Evolutionary conservation across 2,113 vertebrate genomes (phyloP).

Genomic region (Heterotis niloticus): DNA sequence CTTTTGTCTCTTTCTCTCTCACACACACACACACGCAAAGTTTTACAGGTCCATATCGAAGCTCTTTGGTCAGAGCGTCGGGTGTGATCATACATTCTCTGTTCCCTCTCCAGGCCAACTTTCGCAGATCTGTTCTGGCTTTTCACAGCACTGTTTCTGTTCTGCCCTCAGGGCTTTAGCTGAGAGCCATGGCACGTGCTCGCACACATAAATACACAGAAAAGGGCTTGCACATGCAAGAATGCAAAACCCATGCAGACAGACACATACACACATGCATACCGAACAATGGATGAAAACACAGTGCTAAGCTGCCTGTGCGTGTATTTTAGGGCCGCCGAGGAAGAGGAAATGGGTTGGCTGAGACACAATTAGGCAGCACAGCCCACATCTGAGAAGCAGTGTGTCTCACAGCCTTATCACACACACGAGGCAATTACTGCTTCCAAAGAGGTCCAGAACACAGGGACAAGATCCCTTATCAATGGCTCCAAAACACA

Average conservation of each 20-base stretch:
- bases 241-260: not conserved
- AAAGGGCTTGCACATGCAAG: not conserved
- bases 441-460: constrained; percentile 51
- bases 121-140: not conserved
- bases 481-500: not conserved
- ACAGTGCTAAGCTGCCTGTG: constrained; percentile 26
- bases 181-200: not conserved
- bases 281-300: not conserved
- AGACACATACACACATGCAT: not conserved
- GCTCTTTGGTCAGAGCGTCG: not conserved
- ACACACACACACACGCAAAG: constrained; percentile 10
- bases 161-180: not conserved
- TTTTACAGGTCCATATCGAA: not conserved
- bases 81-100: not conserved
- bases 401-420: constrained; percentile 57
- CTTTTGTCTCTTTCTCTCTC: not conserved
- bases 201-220: not conserved
- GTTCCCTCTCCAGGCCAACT: not conserved
- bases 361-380: constrained; percentile 54
- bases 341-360: constrained; percentile 62
- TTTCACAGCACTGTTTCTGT: not conserved
- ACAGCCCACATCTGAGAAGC: constrained; percentile 57
- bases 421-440: constrained; percentile 61
- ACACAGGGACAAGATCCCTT: constrained; percentile 38
- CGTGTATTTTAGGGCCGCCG: constrained; percentile 55